Conservation (phyloP, 2,888 invertebrate genomes). For the Gortyna flavago region DNA sequence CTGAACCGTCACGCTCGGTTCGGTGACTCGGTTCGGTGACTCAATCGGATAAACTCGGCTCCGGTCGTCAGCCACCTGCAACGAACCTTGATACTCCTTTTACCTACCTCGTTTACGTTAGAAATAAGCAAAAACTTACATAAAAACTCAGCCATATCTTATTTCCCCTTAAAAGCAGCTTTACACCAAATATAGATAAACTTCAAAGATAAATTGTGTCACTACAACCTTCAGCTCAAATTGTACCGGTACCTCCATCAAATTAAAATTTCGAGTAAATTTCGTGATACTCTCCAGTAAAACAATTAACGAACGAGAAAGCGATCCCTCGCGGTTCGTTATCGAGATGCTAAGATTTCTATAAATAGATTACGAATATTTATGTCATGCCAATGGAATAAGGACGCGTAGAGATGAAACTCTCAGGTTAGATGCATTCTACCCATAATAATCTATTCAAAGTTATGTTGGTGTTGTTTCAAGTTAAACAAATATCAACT, state of each 20-base stretch:
- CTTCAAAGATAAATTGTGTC: background rate
- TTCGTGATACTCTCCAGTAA: background rate
- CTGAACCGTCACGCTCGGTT: background rate
- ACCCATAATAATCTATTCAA: no score
- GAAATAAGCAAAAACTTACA: background rate
- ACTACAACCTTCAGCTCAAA: background rate
- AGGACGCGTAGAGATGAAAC: background rate
- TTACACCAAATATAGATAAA: background rate
- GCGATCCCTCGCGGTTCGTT: constrained; percentile 13
- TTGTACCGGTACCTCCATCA: background rate
- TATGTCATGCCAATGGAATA: constrained; percentile 11
- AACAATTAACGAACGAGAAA: constrained; percentile 25
- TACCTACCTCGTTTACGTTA: no score
- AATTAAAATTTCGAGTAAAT: background rate
- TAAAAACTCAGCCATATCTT: background rate
- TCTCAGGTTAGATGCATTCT: background rate
- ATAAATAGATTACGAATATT: constrained; percentile 35
- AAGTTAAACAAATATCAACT: no score
- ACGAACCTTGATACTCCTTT: no score
- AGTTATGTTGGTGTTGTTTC: no score
- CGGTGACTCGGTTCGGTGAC: background rate
- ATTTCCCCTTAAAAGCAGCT: background rate
- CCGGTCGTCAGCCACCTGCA: no score
- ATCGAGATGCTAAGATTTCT: constrained; percentile 29
- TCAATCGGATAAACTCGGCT: background rate